Percentiles rank a stretch among this genome's conserved stretches.
Evolutionary conservation across 2,113 vertebrate genomes (phyloP).

Genomic region (Tretioscincus oriximinensis): DNA sequence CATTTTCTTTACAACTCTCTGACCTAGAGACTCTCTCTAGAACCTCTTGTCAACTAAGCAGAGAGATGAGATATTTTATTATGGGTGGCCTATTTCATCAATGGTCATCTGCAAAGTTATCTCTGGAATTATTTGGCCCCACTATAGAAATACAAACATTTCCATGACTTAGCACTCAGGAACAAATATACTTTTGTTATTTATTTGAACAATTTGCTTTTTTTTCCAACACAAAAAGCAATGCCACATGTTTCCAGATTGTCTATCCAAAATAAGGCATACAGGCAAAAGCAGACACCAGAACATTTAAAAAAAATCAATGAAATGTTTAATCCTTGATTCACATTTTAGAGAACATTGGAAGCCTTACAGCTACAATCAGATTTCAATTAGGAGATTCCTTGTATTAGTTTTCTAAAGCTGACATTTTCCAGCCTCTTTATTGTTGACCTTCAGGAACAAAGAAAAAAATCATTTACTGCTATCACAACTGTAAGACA

Average conservation of each 20-base stretch:
- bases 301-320: background rate
- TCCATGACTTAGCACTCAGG: background rate
- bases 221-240: conserved; percentile 3
- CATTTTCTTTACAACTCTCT: conserved; percentile 45
- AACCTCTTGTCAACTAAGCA: conserved; percentile 12
- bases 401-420: background rate
- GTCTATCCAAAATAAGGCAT: conserved; percentile 1
- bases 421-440: background rate
- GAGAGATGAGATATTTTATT: background rate
- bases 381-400: background rate
- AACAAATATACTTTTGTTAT: background rate
- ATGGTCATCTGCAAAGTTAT: conserved; percentile 10
- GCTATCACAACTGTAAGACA: background rate
- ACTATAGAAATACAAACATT: conserved; percentile 19
- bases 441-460: background rate
- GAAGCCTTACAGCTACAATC: conserved; percentile 5
- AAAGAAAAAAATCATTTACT: background rate
- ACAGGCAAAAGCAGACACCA: background rate
- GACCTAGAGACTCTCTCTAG: conserved; percentile 24
- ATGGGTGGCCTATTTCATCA: conserved; percentile 36
- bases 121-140: background rate
- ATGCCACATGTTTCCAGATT: background rate
- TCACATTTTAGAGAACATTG: background rate
- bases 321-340: conserved; percentile 1
- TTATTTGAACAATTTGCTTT: background rate